Evolutionary conservation across 2,797 vertebrate genomes (phyloP), one percentile per base, ranked within the genome.

Genomic region (Australoheros facetus): DNA sequence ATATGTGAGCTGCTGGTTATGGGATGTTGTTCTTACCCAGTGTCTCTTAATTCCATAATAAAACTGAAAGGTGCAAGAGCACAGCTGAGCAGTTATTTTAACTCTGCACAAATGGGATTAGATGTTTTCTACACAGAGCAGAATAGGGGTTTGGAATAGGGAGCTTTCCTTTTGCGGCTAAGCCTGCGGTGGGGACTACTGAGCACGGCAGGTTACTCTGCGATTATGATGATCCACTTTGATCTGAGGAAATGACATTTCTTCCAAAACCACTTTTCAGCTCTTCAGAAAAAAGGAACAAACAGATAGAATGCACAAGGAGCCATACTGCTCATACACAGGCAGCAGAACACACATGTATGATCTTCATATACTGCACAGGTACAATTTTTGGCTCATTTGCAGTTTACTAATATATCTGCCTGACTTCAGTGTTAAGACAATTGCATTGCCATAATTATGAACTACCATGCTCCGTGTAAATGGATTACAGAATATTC

Each of bases 41-140:
- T 48, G 69, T 80, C 34, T 87, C 77, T 82, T 91, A 89, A 90
- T 87, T 91, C 78, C 53, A 85, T 72, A 66, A 81, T 85, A 74
- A 84, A 85, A 88, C 56, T 62, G 71, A 83, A 85, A 85, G 84
- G 73, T 83, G 78, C 77, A 62, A 56, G 79, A 88, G 80, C 19
- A 73, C 48, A 78, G 85, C 73, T 0, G 37, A 72, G 87, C 74
- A 82, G 89, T 91, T 81, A 88, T 90, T 91, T 87, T 73, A 88
- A 81, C 83, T 87, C 79, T 21, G 74, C 87, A 88, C 83, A 87
- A 92, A 92, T 87, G 83, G 83, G 89, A 93, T 93, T 92, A 89
- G 34, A 78, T 81, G 85, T 89, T 91, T 37, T 91, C 86, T 89
- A 83, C 86, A 89, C 58, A 71, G 78, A 85, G 78, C 37, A 88